Evolutionary conservation across 35 echinoderm and acorn worm species (phyloP).

Genomic region (Heliocidaris erythrogramma): DNA sequence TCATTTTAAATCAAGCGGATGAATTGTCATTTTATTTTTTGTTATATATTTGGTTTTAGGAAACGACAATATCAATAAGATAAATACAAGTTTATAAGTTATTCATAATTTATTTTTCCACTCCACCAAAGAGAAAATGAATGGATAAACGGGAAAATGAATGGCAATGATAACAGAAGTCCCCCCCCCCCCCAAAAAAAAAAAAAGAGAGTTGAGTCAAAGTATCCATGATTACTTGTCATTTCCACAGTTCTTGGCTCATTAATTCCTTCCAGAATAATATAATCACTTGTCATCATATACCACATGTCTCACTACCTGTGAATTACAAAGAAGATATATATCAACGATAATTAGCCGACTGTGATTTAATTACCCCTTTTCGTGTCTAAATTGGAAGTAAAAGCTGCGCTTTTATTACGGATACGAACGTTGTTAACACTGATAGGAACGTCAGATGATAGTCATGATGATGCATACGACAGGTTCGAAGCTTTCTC

Average conservation of each 20-base stretch:
- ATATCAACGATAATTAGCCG: background rate
- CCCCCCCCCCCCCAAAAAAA: no score
- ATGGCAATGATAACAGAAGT: no score
- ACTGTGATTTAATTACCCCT: background rate
- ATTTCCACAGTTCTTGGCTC: background rate
- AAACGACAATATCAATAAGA: no score
- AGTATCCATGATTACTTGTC: background rate
- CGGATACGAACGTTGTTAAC: background rate
- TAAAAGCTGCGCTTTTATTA: background rate
- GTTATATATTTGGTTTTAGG: no score
- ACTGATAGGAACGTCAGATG: background rate
- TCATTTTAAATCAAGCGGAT: no score
- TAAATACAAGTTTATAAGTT: no score
- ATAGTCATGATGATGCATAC: background rate
- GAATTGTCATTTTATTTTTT: no score
- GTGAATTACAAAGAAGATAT: background rate
- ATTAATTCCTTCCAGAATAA: conserved; percentile 13
- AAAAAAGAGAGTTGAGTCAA: no score
- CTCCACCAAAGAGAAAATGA: no score
- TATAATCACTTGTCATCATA: background rate
- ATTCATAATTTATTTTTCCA: no score
- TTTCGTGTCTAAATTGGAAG: background rate
- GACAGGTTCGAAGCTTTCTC: background rate
- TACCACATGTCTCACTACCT: background rate
- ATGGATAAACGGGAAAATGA: no score